Evolutionary conservation across 2,888 invertebrate species (phyloP), one percentile per base, ranked within the genome.

Genomic region (Ennomos quercinarius): DNA sequence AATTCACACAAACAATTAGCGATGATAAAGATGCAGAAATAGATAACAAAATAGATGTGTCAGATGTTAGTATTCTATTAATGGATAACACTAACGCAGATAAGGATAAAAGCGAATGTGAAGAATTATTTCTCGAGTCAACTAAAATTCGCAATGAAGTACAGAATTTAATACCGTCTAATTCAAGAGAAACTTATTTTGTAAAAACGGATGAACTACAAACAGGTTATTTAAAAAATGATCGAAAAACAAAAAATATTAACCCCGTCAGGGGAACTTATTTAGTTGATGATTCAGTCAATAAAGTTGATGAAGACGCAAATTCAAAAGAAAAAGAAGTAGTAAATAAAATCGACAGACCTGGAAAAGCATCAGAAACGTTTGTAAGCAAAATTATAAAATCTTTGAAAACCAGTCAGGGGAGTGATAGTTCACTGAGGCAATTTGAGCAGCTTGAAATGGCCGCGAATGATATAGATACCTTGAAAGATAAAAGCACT

Each of bases 401-500:
- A 38, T 79, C 82, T 3, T 60, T 81, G 0, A 80, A 81, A 63
- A 66, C 71, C 9, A 75, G 68, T 0, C 62, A 74, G 8, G 70
- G 73, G 10, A 80, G 74, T 54, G 80, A 89, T 40, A 77, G 67
- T 52, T 91, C 91, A 0, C 66, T 86, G 11, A 69, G 66, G 8
- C 80, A 84, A 45, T 87, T 87, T 63, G 87, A 87, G 60, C 74
- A 78, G 34, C 59, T 86, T 11, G 86, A 87, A 73, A 64, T 66
- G 34, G 82, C 76, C 36, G 61, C 80, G 2, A 74, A 76, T 11
- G 57, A 57, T 8, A 34, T 37, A 38, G 17, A 64, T 13, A 54
- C 44, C 13, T 49, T 41, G 51, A 8, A 60, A 39, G 55, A 72
- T 10, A 58, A 60, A 12, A 65, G 65, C 34, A 67, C 66, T 5